phyloP scores from a whole-genome alignment of 1,140 invertebrate species.

The Atopsyche davidsoni region DNA sequence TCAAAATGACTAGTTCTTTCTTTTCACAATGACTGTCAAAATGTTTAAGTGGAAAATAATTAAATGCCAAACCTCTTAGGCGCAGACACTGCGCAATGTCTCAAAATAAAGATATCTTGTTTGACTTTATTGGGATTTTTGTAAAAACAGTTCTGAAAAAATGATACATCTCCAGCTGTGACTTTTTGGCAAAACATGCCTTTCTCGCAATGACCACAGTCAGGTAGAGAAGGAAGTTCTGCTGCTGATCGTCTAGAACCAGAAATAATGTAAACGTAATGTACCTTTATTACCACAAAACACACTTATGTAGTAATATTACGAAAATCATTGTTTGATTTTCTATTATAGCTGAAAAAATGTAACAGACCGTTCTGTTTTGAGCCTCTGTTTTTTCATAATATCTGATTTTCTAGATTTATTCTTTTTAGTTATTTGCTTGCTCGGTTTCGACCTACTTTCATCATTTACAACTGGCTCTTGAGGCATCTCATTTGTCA shows the following conservation, averaged over 20 bases:
- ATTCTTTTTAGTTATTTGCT: slow-evolving; percentile 2
- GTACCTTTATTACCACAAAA: no score
- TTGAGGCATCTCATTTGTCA: neutral
- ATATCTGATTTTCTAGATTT: slow-evolving; percentile 3
- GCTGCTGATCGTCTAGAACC: slow-evolving; percentile 7
- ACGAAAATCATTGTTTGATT: no score
- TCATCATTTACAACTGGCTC: no score
- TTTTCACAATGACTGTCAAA: no score
- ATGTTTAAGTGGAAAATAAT: no score
- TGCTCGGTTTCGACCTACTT: neutral
- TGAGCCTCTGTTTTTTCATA: slow-evolving; percentile 6
- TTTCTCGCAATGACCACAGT: slow-evolving; percentile 17
- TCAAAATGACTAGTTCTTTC: no score
- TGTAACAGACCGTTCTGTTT: slow-evolving; percentile 2
- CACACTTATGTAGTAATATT: no score
- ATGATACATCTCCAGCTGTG: slow-evolving; percentile 3
- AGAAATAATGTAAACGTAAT: no score
- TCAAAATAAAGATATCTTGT: slow-evolving; percentile 19
- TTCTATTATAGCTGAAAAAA: no score
- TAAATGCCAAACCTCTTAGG: slow-evolving; percentile 22
- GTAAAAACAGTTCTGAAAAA: slow-evolving; percentile 14
- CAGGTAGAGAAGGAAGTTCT: slow-evolving; percentile 9
- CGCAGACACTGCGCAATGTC: slow-evolving; percentile 17
- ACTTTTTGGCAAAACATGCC: slow-evolving; percentile 11
- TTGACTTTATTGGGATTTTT: slow-evolving; percentile 15